Evolutionary conservation across 2,113 vertebrate genomes (phyloP), one percentile per base, ranked within the genome.

Genomic region (Corythoichthys haematopterus): DNA sequence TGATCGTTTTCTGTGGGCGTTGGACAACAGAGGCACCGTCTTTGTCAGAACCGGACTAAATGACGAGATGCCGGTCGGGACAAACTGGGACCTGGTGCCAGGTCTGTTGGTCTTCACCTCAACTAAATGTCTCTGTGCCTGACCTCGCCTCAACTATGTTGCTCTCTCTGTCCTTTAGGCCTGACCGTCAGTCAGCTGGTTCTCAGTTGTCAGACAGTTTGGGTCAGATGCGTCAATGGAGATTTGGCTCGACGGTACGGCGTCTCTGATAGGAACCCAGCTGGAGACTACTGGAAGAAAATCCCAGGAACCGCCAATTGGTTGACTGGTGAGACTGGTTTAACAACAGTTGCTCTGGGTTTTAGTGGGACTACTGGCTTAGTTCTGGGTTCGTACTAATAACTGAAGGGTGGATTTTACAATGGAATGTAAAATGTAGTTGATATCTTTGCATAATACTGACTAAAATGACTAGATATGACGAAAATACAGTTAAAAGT

Each of bases 261-360:
- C 2, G 20, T 98, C 80, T 95, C 93, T 0, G 93, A 95, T 67
- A 93, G 93, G 69, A 97, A 99, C 73, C 92, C 95, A 0, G 94
- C 97, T 0, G 97, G 97, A 62, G 97, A 99, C 75, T 99, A 99
- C 87, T 99, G 97, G 97, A 98, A 98, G 85, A 98, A 96, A 76
- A 93, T 94, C 45, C 97, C 97, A 0, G 97, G 97, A 5, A 89
- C 73, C 0, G 88, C 91, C 63, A 82, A 84, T 0, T 96, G 92
- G 76, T 79, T 98, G 64, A 93, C 97, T 85, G 95, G 96, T 92
- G 81, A 91, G 91, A 81, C 46, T 8, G 7, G 13, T 28, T 38
- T 36, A 12, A 13, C 14, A 36, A 33, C 52, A 12, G 9, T 28
- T 28, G 20, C n/a, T 13, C 2, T 48, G 10, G 38, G 38, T 28